Evolutionary conservation across 2,888 invertebrate genomes (phyloP), one percentile per base, ranked within the genome.

Genomic region (Phania funesta): DNA sequence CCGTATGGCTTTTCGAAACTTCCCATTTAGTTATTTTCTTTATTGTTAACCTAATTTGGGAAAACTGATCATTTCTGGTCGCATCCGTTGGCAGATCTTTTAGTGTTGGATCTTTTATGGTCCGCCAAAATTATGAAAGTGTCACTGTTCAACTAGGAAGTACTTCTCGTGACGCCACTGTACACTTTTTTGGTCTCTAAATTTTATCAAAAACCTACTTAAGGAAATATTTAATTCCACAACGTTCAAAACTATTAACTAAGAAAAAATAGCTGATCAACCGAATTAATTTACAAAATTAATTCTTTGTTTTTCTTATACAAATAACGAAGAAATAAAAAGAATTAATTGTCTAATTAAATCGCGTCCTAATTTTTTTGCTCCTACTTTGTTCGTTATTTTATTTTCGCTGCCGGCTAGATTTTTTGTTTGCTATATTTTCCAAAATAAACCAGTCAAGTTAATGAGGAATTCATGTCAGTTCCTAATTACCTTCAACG

Each of bases 391-490:
- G 8, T 20, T 32, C 18, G 20, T 58, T 64, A 16, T 62, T 46
- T 35, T 22, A 46, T 24, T 65, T 58, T 58, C n/a, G 64, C 46
- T 58, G 9, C 22, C 22, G 71, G 50, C 58, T 13, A 58, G 18
- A 20, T 41, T 64, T 24, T 52, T 44, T 38, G 8, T 22, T 41
- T 50, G 4, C 32, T 52, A 7, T 32, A 13, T 62, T n/a, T 52
- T 76, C 26, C 50, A 50, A 67, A 77, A 46, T 50, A 73, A 60
- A 67, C 38, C 41, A 68, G 48, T 48, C 68, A 62, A 81, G 77
- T 75, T 82, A 82, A 82, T 82, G 82, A 78, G 67, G 58, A 82
- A 78, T 78, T 78, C 82, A 75, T 75, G 82, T 70, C 82, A 78
- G 74, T 70, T 78, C 65, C 82, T 82, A 82, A 82, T 82, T 82